Percentiles rank a stretch among this genome's conserved stretches.
Conservation (phyloP, 1,140 invertebrate species). For the Agrilus planipennis region DNA sequence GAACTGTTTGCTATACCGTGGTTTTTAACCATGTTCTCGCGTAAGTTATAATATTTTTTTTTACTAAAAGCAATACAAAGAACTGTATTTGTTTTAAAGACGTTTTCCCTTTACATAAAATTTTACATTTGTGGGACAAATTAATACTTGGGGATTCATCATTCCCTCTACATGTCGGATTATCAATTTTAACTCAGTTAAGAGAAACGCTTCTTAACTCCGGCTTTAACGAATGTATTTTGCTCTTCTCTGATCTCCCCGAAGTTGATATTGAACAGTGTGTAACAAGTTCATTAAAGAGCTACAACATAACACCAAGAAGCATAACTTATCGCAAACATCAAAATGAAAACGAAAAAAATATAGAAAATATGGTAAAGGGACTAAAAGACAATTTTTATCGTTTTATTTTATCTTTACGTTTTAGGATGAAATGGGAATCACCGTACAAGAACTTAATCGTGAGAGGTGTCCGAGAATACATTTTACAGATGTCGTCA, state of each 20-base stretch:
- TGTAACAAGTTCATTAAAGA: slow-evolving; percentile 76
- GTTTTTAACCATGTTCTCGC: slow-evolving; percentile 99
- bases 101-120: slow-evolving; percentile 96
- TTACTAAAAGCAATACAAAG: background rate
- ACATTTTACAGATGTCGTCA: slow-evolving; percentile 71
- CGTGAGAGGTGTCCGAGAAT: slow-evolving; percentile 68
- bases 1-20: slow-evolving; percentile 99
- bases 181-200: slow-evolving; percentile 85
- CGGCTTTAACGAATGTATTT: slow-evolving; percentile 95
- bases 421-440: slow-evolving; percentile 57
- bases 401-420: too few relatives aligned
- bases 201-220: slow-evolving; percentile 71
- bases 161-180: slow-evolving; percentile 89
- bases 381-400: too few relatives aligned
- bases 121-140: slow-evolving; percentile 96
- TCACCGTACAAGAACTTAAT: slow-evolving; percentile 54
- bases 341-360: slow-evolving; percentile 29
- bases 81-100: slow-evolving; percentile 47
- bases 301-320: slow-evolving; percentile 75
- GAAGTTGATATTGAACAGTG: slow-evolving; percentile 92
- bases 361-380: slow-evolving; percentile 1
- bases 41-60: slow-evolving; percentile 47
- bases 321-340: slow-evolving; percentile 78
- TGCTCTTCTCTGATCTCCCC: slow-evolving; percentile 95
- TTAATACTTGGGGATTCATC: slow-evolving; percentile 85